Conservation (phyloP, 2,888 invertebrate genomes). For the Bombylius major region DNA sequence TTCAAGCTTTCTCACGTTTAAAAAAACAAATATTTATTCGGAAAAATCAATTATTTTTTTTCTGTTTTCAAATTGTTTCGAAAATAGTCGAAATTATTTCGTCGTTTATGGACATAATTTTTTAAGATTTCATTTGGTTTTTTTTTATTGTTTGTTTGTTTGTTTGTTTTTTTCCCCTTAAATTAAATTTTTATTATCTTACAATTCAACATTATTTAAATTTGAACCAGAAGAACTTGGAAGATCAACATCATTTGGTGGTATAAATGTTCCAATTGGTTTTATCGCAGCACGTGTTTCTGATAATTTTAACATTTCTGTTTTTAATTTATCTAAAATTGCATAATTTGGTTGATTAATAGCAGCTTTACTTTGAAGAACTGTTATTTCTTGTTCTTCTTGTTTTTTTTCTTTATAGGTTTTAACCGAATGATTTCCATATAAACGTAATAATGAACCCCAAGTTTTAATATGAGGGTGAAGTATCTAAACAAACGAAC, state of each 20-base stretch:
- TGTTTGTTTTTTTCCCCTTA: too few species aligned
- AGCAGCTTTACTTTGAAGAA: conserved; percentile 76
- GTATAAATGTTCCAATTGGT: conserved; percentile 52
- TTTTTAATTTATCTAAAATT: conserved; percentile 69
- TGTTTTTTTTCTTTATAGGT: conserved; percentile 85
- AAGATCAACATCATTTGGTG: conserved; percentile 46
- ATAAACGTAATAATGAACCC: conserved; percentile 86
- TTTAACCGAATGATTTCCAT: conserved; percentile 83
- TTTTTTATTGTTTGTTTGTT: too few species aligned
- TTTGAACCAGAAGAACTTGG: conserved; percentile 64
- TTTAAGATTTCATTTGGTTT: too few species aligned
- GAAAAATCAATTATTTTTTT: too few species aligned
- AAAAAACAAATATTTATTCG: too few species aligned
- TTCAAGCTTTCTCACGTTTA: too few species aligned
- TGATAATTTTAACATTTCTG: conserved; percentile 67
- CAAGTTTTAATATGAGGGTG: conserved; percentile 92
- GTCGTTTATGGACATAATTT: too few species aligned
- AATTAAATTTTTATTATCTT: conserved; percentile 18
- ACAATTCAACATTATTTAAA: conserved; percentile 65
- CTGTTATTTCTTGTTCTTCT: conserved; percentile 84
- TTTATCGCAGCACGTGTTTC: conserved; percentile 49
- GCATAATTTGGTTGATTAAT: conserved; percentile 86
- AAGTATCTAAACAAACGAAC: conserved; percentile 47
- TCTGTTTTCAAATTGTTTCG: too few species aligned
- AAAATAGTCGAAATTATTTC: too few species aligned